Percentiles rank a stretch among this genome's conserved stretches.
phyloP scores from a whole-genome alignment of 2,888 invertebrate genomes.

The Pollenia angustigena region DNA sequence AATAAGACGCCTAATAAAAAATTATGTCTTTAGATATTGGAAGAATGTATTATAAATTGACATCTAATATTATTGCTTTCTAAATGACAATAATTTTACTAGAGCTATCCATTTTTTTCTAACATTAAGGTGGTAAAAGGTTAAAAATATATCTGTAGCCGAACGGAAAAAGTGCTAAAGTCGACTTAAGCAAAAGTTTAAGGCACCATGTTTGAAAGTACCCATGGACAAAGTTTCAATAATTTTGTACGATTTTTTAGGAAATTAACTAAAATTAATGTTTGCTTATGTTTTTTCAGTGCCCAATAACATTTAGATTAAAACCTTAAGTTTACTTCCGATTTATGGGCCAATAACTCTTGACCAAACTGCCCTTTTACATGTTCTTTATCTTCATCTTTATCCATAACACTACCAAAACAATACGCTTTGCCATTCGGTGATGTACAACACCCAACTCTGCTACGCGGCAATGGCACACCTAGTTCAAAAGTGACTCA shows the following conservation, averaged over 20 bases:
- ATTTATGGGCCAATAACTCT: constrained; percentile 86
- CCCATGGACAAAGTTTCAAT: too few relatives aligned
- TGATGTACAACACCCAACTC: constrained; percentile 88
- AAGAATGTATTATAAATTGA: constrained; percentile 1
- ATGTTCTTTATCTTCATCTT: constrained; percentile 92
- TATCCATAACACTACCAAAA: constrained; percentile 92
- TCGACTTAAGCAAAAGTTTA: too few relatives aligned
- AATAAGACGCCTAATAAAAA: constrained; percentile 7
- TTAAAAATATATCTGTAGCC: background rate
- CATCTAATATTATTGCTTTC: constrained; percentile 20
- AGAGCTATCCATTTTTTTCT: background rate
- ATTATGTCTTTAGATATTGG: background rate
- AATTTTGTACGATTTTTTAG: too few relatives aligned
- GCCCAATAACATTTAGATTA: too few relatives aligned
- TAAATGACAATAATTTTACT: constrained; percentile 7
- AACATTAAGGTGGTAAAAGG: constrained; percentile 21
- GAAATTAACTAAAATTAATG: too few relatives aligned
- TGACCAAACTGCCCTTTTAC: constrained; percentile 92
- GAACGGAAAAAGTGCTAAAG: background rate
- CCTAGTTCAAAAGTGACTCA: too few relatives aligned
- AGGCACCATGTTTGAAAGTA: too few relatives aligned
- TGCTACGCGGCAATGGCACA: constrained; percentile 87
- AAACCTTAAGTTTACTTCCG: too few relatives aligned
- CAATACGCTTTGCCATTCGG: constrained; percentile 89
- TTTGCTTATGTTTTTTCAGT: too few relatives aligned